Base-by-base conservation (phyloP, 2,888 invertebrate species). In the Ophonus ardosiacus region DNA sequence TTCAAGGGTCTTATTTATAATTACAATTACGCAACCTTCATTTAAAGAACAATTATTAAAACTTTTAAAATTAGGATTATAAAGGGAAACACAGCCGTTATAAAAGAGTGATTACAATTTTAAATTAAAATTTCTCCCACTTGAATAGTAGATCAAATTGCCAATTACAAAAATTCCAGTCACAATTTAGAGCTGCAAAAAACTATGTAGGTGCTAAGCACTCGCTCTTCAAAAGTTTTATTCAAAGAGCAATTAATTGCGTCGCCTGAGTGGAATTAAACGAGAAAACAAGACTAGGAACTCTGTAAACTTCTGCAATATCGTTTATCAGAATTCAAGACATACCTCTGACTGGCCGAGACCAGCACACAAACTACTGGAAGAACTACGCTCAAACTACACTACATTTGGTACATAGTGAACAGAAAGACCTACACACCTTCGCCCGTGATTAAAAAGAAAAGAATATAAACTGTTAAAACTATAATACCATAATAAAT, bases 311-410 rank as follows among this genome's bases (percentile, higher is more conserved):
- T 82, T 82, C 82, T 71, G 71, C 71, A 82, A 82, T 82, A 83
- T 83, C 83, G 83, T 83, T 83, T 83, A 83, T 83, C 74, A 83
- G 83, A 83, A 83, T 74, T 83, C 83, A 83, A 24, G 31, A 68
- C 83, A 83, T 83, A 83, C 38, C 68, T 68, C 31, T 68, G 63
- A 68, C 38, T 24, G 31, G 38, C 7, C 38, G 18, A 21, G 17
- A 18, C 63, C 63, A 10, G 63, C 7, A 63, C 21, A 63, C 43
- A 51, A 51, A 51, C 43, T 51, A 51, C 43, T 5, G 43, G 31
- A 10, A 10, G 43, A 51, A 51, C 43, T 51, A 2, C 10, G 43
- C 43, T 51, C 10, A 3, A 51, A 51, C 43, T 51, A 4, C 43
- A 51, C 43, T 51, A 51, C 43, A 51, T 51, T 10, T 51, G 2